These are phyloP conservation scores for Dyspetes luteomarginatus DNA, from an alignment of 2,888 invertebrate genomes.

Conservation along the genomic window DNA sequence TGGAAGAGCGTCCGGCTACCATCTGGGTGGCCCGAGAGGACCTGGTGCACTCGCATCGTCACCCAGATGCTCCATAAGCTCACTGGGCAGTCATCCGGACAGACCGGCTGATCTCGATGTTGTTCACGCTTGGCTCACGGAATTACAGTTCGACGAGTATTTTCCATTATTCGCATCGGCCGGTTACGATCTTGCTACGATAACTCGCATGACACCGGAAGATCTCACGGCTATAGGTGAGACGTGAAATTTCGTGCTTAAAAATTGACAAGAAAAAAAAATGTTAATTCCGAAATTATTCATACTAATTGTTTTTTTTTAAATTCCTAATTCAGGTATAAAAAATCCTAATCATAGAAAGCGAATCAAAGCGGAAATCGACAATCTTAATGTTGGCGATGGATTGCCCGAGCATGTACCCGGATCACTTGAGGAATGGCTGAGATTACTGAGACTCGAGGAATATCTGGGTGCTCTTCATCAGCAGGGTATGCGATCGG, in stretches of 20 bases:
- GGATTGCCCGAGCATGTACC: conserved; percentile 98
- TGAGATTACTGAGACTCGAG: conserved; percentile 94
- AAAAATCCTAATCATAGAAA: conserved; percentile 99
- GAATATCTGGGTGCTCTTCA: conserved; percentile 96
- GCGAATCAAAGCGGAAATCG: conserved; percentile 97
- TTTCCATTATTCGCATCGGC: conserved; percentile 96
- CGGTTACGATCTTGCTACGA: conserved; percentile 98
- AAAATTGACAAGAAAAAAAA: no score
- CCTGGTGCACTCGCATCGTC: conserved; percentile 86
- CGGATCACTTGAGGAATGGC: conserved; percentile 97
- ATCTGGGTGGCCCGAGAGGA: conserved; percentile 85
- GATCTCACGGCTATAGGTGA: conserved; percentile 92
- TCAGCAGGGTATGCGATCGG: conserved; percentile 96
- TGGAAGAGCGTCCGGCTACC: conserved; percentile 94
- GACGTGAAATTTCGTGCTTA: no score
- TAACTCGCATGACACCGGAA: conserved; percentile 99
- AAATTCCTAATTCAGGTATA: conserved; percentile 85
- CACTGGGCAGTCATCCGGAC: conserved; percentile 82
- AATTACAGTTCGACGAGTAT: conserved; percentile 97
- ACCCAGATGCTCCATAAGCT: conserved; percentile 90
- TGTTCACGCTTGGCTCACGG: conserved; percentile 96
- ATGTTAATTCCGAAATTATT: background rate
- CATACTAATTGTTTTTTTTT: conserved; percentile 11
- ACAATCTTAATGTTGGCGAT: conserved; percentile 96
- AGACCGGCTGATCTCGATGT: conserved; percentile 92